These are phyloP conservation scores for Cinara cedri DNA, from an alignment of 2,888 invertebrate species.

Conservation along the genomic window DNA sequence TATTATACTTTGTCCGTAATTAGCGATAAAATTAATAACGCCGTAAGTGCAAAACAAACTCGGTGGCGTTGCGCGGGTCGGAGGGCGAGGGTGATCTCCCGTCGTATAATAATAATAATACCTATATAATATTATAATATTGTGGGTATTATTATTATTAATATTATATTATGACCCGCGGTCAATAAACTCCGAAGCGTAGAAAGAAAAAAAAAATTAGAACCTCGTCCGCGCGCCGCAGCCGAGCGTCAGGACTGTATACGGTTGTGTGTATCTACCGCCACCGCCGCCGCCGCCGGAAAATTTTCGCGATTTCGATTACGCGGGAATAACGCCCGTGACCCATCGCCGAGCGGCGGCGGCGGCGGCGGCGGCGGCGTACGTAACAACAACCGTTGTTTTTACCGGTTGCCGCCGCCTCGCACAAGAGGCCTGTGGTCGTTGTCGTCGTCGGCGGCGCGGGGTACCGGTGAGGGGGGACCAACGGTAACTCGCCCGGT, in stretches of 20 bases:
- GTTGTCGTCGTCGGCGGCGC: not conserved
- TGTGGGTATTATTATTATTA: too few relatives aligned
- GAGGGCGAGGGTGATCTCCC: too few relatives aligned
- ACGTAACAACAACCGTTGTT: slow-evolving; percentile 50
- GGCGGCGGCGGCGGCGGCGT: not conserved
- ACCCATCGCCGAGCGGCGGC: slow-evolving; percentile 25
- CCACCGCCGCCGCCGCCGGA: not conserved
- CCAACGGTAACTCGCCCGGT: slow-evolving; percentile 48
- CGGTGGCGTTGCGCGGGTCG: too few relatives aligned
- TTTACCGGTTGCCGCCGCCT: slow-evolving; percentile 51
- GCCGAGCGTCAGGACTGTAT: not conserved
- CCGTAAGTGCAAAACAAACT: too few relatives aligned
- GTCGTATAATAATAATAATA: not conserved
- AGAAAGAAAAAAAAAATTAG: too few relatives aligned
- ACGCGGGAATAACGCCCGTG: too few relatives aligned
- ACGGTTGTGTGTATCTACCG: too few relatives aligned
- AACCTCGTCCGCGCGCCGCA: too few relatives aligned
- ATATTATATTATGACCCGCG: not conserved
- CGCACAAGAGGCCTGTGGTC: slow-evolving; percentile 21
- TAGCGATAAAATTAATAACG: too few relatives aligned
- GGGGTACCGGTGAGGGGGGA: not conserved
- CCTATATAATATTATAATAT: too few relatives aligned
- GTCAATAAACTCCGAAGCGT: too few relatives aligned
- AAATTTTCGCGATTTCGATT: not conserved
- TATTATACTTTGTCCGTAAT: too few relatives aligned